Evolutionary conservation across 2,888 invertebrate genomes (phyloP).

Genomic region (Eristalis pertinax): DNA sequence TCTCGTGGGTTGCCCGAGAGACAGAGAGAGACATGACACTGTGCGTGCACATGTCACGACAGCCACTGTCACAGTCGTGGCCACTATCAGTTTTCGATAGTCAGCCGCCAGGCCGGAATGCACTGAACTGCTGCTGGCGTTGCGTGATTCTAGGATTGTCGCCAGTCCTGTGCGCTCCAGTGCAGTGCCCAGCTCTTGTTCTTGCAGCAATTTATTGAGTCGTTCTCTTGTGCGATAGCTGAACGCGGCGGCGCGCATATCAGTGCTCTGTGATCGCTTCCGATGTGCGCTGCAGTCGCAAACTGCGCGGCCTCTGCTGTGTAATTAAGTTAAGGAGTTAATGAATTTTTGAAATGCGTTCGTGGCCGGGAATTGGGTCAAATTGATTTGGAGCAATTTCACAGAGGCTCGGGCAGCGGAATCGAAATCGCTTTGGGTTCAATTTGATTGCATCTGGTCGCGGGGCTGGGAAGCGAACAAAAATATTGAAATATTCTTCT

Average conservation of each 20-base stretch:
- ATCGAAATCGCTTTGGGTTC: slow-evolving; percentile 30
- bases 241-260: slow-evolving; percentile 21
- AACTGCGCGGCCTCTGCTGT: background rate
- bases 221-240: slow-evolving; percentile 6
- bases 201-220: slow-evolving; percentile 13
- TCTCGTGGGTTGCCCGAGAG: background rate
- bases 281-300: slow-evolving; percentile 28
- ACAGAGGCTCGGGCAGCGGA: background rate
- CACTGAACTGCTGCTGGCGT: slow-evolving; percentile 4
- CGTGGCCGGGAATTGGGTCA: slow-evolving; percentile 50
- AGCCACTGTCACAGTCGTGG: slow-evolving; percentile 8
- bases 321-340: slow-evolving; percentile 61
- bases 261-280: slow-evolving; percentile 58
- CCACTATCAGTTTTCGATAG: slow-evolving; percentile 56
- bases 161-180: slow-evolving; percentile 1
- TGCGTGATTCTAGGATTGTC: slow-evolving; percentile 36
- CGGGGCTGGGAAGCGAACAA: background rate
- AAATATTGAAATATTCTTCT: slow-evolving; percentile 21
- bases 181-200: slow-evolving; percentile 2
- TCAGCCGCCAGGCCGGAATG: slow-evolving; percentile 13
- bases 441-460: slow-evolving; percentile 36
- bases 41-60: background rate
- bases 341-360: slow-evolving; percentile 49
- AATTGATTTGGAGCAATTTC: slow-evolving; percentile 58
- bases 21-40: background rate